Conservation (phyloP, 2,888 invertebrate genomes). For the Drosophila formosana region DNA sequence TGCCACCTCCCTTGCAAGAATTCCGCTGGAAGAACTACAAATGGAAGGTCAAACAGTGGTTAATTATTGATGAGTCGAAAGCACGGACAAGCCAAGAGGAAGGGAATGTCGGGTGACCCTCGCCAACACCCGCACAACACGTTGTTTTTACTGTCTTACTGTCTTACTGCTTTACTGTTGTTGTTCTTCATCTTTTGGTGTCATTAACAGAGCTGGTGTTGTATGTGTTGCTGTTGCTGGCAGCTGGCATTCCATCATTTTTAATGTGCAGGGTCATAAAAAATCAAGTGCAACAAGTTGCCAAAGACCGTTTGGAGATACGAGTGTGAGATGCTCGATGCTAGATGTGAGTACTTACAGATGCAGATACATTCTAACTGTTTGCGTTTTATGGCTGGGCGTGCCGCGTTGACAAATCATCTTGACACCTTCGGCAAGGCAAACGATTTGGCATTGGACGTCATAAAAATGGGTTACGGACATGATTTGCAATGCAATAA, state of each 20-base stretch:
- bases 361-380: constrained; percentile 60
- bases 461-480: constrained; percentile 77
- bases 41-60: constrained; percentile 70
- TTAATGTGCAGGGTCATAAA: constrained; percentile 66
- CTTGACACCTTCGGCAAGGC: constrained; percentile 66
- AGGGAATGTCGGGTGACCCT: constrained; percentile 33
- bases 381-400: constrained; percentile 55
- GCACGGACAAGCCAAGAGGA: background rate
- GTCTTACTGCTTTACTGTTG: background rate
- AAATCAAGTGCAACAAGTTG: constrained; percentile 79
- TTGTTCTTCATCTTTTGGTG: constrained; percentile 28
- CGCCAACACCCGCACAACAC: constrained; percentile 44
- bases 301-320: constrained; percentile 37
- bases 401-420: constrained; percentile 72
- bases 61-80: constrained; percentile 65
- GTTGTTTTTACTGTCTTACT: constrained; percentile 13
- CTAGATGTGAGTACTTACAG: constrained; percentile 15
- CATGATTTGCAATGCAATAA: constrained; percentile 80
- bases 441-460: constrained; percentile 51
- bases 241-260: constrained; percentile 73
- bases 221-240: constrained; percentile 18
- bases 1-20: constrained; percentile 21
- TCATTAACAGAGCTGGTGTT: constrained; percentile 51
- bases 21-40: constrained; percentile 39
- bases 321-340: constrained; percentile 1